A percentile compares a stretch with the other conserved stretches of the same genome.
phyloP scores from a whole-genome alignment of 2,113 vertebrate species.

The Pitta sordida region DNA sequence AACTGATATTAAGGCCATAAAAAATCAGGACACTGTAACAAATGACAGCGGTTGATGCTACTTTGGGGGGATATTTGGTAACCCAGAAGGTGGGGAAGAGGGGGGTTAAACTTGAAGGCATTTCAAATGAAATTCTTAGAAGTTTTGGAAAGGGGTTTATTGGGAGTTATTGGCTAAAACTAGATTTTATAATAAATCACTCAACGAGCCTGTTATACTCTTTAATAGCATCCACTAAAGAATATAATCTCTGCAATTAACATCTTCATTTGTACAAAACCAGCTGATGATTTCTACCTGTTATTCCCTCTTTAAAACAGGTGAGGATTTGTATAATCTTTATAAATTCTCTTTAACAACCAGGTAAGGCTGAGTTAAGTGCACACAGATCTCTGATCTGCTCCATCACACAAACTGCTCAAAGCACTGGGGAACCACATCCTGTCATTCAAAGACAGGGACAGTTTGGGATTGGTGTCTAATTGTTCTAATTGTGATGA shows the following conservation, averaged over 20 bases:
- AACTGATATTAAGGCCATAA: conserved; percentile 40
- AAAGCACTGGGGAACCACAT: neutral
- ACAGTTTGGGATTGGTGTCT: neutral
- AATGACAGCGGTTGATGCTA: conserved; percentile 55
- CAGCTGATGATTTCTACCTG: neutral
- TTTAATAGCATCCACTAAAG: neutral
- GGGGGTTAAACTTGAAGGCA: neutral
- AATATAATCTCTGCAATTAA: neutral
- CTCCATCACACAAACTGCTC: neutral
- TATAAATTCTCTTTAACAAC: neutral
- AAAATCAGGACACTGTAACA: conserved; percentile 34
- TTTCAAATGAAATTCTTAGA: neutral
- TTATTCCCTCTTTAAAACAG: conserved; percentile 31
- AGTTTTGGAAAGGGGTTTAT: neutral
- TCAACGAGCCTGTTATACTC: neutral
- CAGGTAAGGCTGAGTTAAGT: conserved; percentile 1
- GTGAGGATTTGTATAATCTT: neutral
- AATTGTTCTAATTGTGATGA: neutral
- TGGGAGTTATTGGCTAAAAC: neutral
- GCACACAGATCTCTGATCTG: neutral
- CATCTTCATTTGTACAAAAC: neutral
- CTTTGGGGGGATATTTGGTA: conserved; percentile 7
- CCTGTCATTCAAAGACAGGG: neutral
- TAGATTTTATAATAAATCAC: neutral
- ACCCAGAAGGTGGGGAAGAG: neutral